Percentiles rank a stretch among this genome's conserved stretches.
These are phyloP conservation scores for Microplitis demolitor DNA, from an alignment of 1,140 invertebrate genomes.

Conservation along the genomic window DNA sequence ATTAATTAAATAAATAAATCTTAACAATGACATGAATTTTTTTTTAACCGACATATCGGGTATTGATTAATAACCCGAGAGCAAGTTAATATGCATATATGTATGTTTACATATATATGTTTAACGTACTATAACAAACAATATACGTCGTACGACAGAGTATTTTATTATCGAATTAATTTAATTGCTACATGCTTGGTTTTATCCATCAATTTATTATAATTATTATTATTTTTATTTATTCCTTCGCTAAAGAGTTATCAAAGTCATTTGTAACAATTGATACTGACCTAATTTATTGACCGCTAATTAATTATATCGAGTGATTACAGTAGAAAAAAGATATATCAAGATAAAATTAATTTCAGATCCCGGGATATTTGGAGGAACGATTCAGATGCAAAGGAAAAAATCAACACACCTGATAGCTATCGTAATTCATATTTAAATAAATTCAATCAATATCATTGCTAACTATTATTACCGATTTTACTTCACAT, in stretches of 20 bases:
- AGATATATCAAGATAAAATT: slow-evolving; percentile 39
- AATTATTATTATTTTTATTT: neutral
- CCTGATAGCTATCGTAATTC: slow-evolving; percentile 48
- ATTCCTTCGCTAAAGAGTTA: too few species aligned
- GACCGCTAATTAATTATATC: slow-evolving; percentile 14
- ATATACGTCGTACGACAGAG: neutral
- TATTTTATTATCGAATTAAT: neutral
- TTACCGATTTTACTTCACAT: neutral
- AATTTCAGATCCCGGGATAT: slow-evolving; percentile 59
- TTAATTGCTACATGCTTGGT: neutral
- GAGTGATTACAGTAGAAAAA: slow-evolving; percentile 6
- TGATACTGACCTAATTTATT: slow-evolving; percentile 2
- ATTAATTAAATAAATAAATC: too few species aligned
- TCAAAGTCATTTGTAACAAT: neutral
- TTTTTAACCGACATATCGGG: too few species aligned
- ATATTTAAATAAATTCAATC: slow-evolving; percentile 4
- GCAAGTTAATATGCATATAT: too few species aligned
- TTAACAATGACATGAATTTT: too few species aligned
- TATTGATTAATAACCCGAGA: too few species aligned
- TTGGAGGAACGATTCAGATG: slow-evolving; percentile 56
- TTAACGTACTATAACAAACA: neutral
- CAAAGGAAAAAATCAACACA: slow-evolving; percentile 50
- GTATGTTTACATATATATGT: neutral
- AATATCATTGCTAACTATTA: neutral
- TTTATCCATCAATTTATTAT: neutral